Evolutionary conservation across 2,888 invertebrate genomes (phyloP).

Genomic region (Noctua comes): DNA sequence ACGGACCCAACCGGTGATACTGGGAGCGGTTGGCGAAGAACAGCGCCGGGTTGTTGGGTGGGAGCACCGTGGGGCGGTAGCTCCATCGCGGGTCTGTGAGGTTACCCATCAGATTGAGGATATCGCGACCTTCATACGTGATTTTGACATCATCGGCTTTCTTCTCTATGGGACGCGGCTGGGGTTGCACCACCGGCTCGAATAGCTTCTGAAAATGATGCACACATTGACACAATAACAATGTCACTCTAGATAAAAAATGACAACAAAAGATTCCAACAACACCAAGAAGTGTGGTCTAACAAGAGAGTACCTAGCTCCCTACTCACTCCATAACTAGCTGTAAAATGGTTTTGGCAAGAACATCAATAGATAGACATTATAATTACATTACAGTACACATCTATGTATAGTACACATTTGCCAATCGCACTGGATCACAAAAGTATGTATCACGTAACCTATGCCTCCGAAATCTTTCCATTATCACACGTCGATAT

Average conservation of each 20-base stretch:
- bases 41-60: slow-evolving; percentile 89
- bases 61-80: slow-evolving; percentile 89
- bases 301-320: slow-evolving; percentile 1
- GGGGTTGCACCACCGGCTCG: slow-evolving; percentile 84
- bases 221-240: slow-evolving; percentile 38
- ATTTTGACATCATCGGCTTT: slow-evolving; percentile 84
- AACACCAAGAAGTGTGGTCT: background rate
- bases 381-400: slow-evolving; percentile 41
- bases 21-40: slow-evolving; percentile 92
- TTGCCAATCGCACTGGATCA: slow-evolving; percentile 29
- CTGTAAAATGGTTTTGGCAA: slow-evolving; percentile 62
- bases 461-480: slow-evolving; percentile 73
- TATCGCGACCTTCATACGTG: slow-evolving; percentile 88
- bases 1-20: slow-evolving; percentile 90
- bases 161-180: slow-evolving; percentile 85
- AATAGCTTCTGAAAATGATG: slow-evolving; percentile 85
- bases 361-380: slow-evolving; percentile 56
- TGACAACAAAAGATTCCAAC: slow-evolving; percentile 3
- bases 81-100: slow-evolving; percentile 89
- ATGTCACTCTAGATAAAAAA: slow-evolving; percentile 16
- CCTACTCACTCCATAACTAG: slow-evolving; percentile 2
- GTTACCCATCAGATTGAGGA: slow-evolving; percentile 91
- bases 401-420: slow-evolving; percentile 11
- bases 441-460: slow-evolving; percentile 37
- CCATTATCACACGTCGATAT: slow-evolving; percentile 81